Evolutionary conservation across 2,888 invertebrate species (phyloP).

Genomic region (Galerucella pusilla): DNA sequence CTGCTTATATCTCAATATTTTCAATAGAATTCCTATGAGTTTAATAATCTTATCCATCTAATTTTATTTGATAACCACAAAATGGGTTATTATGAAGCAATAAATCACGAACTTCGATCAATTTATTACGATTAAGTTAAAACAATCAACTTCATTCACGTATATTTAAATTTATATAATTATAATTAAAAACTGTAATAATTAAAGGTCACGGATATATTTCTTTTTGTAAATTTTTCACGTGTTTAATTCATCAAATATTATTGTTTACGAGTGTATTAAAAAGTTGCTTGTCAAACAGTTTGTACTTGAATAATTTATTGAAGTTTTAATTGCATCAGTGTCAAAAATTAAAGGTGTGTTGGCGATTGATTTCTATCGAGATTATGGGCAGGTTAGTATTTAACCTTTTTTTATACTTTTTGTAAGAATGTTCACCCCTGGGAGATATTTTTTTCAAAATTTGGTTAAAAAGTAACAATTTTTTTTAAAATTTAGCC

Average conservation of each 20-base stretch:
- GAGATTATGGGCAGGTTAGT: slow-evolving; percentile 9
- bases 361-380: neutral
- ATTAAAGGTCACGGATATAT: neutral
- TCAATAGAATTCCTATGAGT: neutral
- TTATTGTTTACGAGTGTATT: slow-evolving; percentile 1
- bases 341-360: neutral
- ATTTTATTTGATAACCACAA: neutral
- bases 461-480: no score
- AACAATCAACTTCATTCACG: neutral
- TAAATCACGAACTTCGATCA: neutral
- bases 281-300: slow-evolving; percentile 10
- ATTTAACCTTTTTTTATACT: neutral
- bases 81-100: neutral
- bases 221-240: neutral
- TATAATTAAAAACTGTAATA: neutral
- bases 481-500: no score
- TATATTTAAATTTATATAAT: neutral
- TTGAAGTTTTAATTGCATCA: neutral
- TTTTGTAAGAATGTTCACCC: no score
- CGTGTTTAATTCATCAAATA: slow-evolving; percentile 4
- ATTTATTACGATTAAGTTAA: neutral
- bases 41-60: neutral
- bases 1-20: neutral
- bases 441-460: no score
- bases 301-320: slow-evolving; percentile 2